A percentile compares a stretch with the other conserved stretches of the same genome.
These are phyloP conservation scores for Chionis minor DNA, from an alignment of 2,113 vertebrate genomes.

Conservation along the genomic window DNA sequence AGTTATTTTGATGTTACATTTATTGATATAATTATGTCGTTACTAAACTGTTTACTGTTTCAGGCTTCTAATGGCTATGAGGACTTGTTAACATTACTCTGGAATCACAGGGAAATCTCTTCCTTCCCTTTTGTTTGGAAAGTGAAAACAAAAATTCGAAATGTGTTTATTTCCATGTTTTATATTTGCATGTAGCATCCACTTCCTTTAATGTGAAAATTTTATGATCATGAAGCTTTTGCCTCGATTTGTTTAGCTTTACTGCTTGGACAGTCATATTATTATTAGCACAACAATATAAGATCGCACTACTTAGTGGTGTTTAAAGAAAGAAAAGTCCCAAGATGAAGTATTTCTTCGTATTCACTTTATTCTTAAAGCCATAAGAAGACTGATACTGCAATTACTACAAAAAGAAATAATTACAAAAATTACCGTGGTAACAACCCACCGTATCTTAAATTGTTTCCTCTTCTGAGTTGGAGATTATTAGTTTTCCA, in stretches of 20 bases:
- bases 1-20: constrained; percentile 16
- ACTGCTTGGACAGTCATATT: neutral
- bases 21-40: constrained; percentile 9
- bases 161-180: neutral
- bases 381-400: neutral
- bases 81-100: neutral
- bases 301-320: neutral
- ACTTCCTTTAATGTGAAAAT: constrained; percentile 3
- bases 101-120: neutral
- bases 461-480: neutral
- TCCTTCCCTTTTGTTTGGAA: neutral
- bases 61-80: neutral
- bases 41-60: constrained; percentile 16
- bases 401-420: neutral
- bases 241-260: neutral
- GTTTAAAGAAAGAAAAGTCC: neutral
- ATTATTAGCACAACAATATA: neutral
- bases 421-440: neutral
- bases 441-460: neutral
- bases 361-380: neutral
- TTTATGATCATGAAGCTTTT: neutral
- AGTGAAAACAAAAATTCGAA: neutral
- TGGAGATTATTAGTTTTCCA: neutral
- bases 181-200: neutral
- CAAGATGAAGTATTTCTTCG: neutral